Evolutionary conservation across 2,797 vertebrate species (phyloP).

Genomic region (Phoeniculus purpureus): DNA sequence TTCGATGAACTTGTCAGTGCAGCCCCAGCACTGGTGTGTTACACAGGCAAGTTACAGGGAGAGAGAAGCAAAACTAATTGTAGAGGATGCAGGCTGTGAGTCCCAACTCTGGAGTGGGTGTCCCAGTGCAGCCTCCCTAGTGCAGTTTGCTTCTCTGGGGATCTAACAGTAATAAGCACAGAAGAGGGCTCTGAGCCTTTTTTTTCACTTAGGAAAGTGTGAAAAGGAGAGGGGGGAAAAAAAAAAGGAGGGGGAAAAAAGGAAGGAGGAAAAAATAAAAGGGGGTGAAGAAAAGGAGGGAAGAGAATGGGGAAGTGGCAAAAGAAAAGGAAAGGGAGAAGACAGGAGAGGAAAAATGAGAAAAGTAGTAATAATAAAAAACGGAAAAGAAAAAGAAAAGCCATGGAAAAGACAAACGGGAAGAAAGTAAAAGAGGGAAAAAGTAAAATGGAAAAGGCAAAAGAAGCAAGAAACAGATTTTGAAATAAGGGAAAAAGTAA

Average conservation of each 20-base stretch:
- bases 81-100: neutral
- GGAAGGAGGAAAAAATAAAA: no score
- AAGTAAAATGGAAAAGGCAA: rapidly evolving
- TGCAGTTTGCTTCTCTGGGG: neutral
- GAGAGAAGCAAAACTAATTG: neutral
- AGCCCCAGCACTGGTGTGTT: neutral
- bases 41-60: neutral
- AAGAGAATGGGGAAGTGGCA: no score
- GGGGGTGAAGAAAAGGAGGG: no score
- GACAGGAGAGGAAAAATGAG: rapidly evolving
- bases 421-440: no score
- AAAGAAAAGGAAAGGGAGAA: no score
- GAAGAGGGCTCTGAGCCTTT: neutral
- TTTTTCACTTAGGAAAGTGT: neutral
- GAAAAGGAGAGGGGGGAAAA: neutral
- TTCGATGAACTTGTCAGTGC: neutral
- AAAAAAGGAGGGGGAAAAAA: neutral
- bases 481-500: neutral
- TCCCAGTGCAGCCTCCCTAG: neutral
- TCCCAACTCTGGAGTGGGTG: neutral
- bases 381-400: neutral
- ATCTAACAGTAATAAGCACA: neutral
- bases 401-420: neutral
- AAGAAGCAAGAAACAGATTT: no score
- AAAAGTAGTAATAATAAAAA: neutral